Base-by-base conservation (phyloP, 2,797 vertebrate species). In the Rousettus madagascariensis region DNA sequence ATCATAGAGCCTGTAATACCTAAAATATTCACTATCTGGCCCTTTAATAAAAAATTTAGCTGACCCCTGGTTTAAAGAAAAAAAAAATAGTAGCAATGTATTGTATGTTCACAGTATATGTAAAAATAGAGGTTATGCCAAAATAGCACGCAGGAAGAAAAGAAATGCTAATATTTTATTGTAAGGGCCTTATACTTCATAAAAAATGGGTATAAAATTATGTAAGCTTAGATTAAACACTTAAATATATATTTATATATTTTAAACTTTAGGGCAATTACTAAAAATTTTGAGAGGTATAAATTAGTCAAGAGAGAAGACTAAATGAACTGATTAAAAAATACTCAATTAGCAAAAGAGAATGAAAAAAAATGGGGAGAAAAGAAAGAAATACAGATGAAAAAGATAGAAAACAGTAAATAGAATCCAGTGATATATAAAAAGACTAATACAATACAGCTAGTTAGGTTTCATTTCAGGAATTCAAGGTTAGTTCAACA, bases 1-100 rank as follows among this genome's bases (percentile, higher is more conserved):
- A 0, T 9, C 8, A 41, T 1, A 8, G 5, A 6, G 30, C 33
- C 26, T 9, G 1, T 0, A 20, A 53, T 7, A 6, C 22, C 36
- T n/a, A 19, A 71, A 33, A n/a, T 11, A 69, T 28, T 41, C 13
- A 28, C 1, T 49, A 9, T 30, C 20, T 19, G 19, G 20, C 6
- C 43, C 22, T 63, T 77, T 33, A 49, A 26, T 20, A 28, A 66
- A 71, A 78, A 51, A 8, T 2, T 43, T 36, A 17, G 9, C 15
- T 41, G n/a, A 7, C 0, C 0, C 16, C 33, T 36, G 1, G 2
- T 24, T 59, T 46, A 36, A 65, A 46, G 61, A 38, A 16, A 75
- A 80, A 80, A 46, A 30, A 59, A 46, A 15, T 0, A 16, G 8
- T 0, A 53, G 12, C 36, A 33, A 38, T 12, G 46, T 5, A 5